Base-by-base conservation (phyloP, 1,140 invertebrate species). In the Bombus confusus region DNA sequence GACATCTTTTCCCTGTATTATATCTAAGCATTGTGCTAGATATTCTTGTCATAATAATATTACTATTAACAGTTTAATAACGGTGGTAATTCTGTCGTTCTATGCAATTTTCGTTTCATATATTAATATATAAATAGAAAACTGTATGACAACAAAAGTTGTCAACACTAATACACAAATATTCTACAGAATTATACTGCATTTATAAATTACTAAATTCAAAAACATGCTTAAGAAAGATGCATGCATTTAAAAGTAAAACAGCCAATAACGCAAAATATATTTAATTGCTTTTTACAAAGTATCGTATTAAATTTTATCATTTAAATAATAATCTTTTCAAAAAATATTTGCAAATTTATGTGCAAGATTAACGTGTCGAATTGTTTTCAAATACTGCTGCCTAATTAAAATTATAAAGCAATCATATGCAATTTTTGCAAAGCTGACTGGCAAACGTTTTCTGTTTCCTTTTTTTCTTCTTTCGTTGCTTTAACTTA, bases 231-330 rank as follows among this genome's bases (percentile, higher is more conserved):
- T 31, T 71, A 13, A 31, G 12, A 25, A 28, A 34, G 6, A 31
- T 57, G 39, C 66, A 71, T 80, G 78, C 78, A 52, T 57, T 37
- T n/a, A n/a, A 37, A 59, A 68, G 12, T 52, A 15, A 69, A 37
- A 71, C 66, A 57, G 34, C 6, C 25, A 69, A 39, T 39, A 69
- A 3, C 47, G 18, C 3, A 37, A 37, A 59, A 77, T 15, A 37
- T 37, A 76, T 37, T 76, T 13, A 57, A 75, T 22, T 75, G 34
- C 41, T 73, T 41, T 43, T 43, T 43, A 73, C 28, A n/a, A 31
- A 28, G 43, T 43, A 18, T 39, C 10, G 22, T 25, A 28, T 39
- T 13, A 37, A 39, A 28, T 39, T 69, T 25, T 25, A 25, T 28
- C 37, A 39, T 9, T 39, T 37, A 39, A 39, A 25, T 34, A 25